Percentiles rank a stretch among this genome's conserved stretches.
phyloP scores from a whole-genome alignment of 2,797 vertebrate genomes.

The Saguinus oedipus region DNA sequence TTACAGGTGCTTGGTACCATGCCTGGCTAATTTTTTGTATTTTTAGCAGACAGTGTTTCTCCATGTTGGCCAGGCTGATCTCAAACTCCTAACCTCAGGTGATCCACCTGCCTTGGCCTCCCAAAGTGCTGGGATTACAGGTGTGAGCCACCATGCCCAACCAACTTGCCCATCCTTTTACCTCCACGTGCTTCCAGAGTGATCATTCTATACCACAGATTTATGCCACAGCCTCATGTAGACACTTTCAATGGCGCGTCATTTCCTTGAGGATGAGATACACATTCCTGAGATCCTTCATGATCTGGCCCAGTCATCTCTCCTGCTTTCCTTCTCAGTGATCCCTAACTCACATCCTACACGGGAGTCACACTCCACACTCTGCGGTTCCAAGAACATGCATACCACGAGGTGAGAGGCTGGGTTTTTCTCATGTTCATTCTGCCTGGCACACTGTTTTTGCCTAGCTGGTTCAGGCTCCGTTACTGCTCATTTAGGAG shows the following conservation, averaged over 20 bases:
- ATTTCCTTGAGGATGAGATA: neutral
- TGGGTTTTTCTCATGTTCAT: neutral
- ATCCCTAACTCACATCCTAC: neutral
- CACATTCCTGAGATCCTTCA: neutral
- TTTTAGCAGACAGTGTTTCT: neutral
- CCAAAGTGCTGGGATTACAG: neutral
- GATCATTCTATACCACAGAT: neutral
- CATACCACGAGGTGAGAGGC: accelerated
- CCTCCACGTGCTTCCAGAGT: neutral
- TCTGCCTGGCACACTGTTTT: neutral
- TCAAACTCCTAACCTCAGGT: neutral
- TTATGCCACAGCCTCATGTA: neutral
- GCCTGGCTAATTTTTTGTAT: neutral
- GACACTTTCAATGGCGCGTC: neutral
- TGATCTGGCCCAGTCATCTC: neutral
- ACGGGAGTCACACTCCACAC: neutral
- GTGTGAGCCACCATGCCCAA: neutral
- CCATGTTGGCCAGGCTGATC: neutral
- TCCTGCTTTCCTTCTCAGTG: neutral
- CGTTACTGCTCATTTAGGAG: neutral
- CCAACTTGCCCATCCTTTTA: neutral
- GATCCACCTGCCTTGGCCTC: neutral
- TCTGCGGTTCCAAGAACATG: neutral
- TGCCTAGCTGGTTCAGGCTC: neutral
- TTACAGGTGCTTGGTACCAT: neutral